Evolutionary conservation across 1,140 invertebrate species (phyloP), one percentile per base, ranked within the genome.

Genomic region (Drosophila busckii): DNA sequence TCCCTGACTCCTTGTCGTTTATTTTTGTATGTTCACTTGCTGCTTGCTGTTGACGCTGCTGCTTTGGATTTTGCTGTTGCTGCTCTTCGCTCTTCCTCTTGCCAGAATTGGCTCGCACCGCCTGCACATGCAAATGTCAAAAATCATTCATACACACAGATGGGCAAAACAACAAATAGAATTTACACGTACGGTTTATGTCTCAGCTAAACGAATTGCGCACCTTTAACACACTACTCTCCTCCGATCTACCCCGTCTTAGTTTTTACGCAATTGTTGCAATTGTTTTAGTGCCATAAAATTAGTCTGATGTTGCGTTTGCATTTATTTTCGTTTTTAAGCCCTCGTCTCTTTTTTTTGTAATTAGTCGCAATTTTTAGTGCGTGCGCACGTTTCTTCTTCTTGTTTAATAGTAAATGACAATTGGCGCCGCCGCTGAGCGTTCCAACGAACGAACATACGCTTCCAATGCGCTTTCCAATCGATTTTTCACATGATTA

Each of bases 401-500:
- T 80, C 73, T 71, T 80, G 16, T 56, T 70, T 59, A 34, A 61
- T 76, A 66, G 68, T 73, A 61, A 78, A 71, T 82, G 68, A 80
- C 75, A 80, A 82, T 82, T 82, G 75, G 69, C 69, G 64, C 54
- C 45, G 68, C 50, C 52, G 38, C 38, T 48, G 50, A 41, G 40
- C 45, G 17, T 64, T 59, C 55, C 53, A 58, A 45, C 55, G 55
- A 68, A 52, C 55, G 52, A 38, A 65, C 50, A 60, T n/a, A n/a
- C n/a, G 48, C 60, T 80, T 71, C 75, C 73, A 76, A 65, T 66
- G 35, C n/a, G n/a, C 15, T 55, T 85, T 82, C 73, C 73, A 86
- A 86, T 86, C 84, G 84, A 86, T 86, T 86, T 86, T 86, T 86
- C 84, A 86, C 76, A 86, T 85, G 68, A 85, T 85, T 69, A 71